Conservation (phyloP, 2,888 invertebrate genomes). For the Seira ritae region DNA sequence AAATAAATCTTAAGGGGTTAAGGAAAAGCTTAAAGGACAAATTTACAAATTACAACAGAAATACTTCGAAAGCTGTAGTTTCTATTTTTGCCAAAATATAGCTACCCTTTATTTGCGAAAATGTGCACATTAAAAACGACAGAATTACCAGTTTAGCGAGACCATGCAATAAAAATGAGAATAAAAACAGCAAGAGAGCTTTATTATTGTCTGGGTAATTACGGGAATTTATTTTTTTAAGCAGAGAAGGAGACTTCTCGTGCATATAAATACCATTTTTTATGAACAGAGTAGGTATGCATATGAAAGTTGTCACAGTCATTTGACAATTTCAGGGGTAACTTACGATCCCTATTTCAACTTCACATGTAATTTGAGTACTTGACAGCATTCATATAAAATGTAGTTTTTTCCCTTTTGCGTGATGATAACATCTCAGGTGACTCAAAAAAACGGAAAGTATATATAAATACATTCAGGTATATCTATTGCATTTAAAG, state of each 20-base stretch:
- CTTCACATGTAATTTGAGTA: conserved; percentile 10
- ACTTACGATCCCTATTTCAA: too few species aligned
- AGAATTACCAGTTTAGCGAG: background rate
- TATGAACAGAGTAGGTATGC: background rate
- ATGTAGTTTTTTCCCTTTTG: too few species aligned
- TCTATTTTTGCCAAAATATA: too few species aligned
- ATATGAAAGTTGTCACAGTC: background rate
- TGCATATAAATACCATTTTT: background rate
- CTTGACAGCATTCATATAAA: background rate
- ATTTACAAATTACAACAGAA: background rate
- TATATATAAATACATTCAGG: background rate
- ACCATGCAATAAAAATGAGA: background rate
- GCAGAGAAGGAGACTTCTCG: too few species aligned
- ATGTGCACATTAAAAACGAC: background rate
- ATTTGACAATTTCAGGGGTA: background rate
- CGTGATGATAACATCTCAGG: conserved; percentile 54
- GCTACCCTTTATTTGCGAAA: too few species aligned
- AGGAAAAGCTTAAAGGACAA: background rate
- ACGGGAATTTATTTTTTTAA: too few species aligned
- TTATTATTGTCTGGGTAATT: too few species aligned
- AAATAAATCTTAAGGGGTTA: background rate
- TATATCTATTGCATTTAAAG: background rate
- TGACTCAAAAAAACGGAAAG: conserved; percentile 47
- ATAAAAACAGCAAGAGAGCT: too few species aligned
- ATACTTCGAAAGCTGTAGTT: too few species aligned